Percentiles rank a stretch among this genome's conserved stretches.
These are phyloP conservation scores for Leptoteleia sp. DNA, from an alignment of 1,140 invertebrate genomes.

Conservation along the genomic window DNA sequence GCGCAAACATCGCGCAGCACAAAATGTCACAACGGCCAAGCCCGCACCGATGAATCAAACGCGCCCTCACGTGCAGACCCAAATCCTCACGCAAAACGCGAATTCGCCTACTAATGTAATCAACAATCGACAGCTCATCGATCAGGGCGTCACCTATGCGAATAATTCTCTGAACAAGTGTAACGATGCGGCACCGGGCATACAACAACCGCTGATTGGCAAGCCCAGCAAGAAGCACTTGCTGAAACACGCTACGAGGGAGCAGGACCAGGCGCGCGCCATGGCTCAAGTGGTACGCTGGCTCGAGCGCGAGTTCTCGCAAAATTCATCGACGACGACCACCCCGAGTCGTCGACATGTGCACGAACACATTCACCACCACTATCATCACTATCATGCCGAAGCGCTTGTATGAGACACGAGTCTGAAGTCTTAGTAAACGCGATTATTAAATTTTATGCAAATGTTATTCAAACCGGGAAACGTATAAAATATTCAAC, in stretches of 20 bases:
- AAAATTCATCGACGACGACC: conserved; percentile 72
- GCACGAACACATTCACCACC: conserved; percentile 91
- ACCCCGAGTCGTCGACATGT: conserved; percentile 82
- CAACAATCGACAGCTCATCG: conserved; percentile 56
- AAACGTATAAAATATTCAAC: too few species aligned
- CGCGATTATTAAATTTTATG: background rate
- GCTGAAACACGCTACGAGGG: conserved; percentile 85
- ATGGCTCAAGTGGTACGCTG: conserved; percentile 86
- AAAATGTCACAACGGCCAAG: conserved; percentile 29
- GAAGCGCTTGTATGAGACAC: conserved; percentile 46
- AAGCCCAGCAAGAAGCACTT: conserved; percentile 82
- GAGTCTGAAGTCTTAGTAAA: conserved; percentile 13
- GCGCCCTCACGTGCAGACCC: conserved; percentile 66
- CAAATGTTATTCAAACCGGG: too few species aligned
- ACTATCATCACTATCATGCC: conserved; percentile 88
- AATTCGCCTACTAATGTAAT: conserved; percentile 51
- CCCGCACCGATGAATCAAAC: conserved; percentile 48
- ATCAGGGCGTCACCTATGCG: conserved; percentile 60
- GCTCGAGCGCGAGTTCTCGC: conserved; percentile 82
- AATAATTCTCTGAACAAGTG: conserved; percentile 70
- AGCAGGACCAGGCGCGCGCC: conserved; percentile 86
- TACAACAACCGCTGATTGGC: conserved; percentile 67
- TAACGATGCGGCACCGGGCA: conserved; percentile 67
- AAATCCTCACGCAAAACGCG: conserved; percentile 65
- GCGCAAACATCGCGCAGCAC: conserved; percentile 37